These are phyloP conservation scores for Sinotaia quadrata DNA, from an alignment of 2,888 invertebrate genomes.

Conservation along the genomic window DNA sequence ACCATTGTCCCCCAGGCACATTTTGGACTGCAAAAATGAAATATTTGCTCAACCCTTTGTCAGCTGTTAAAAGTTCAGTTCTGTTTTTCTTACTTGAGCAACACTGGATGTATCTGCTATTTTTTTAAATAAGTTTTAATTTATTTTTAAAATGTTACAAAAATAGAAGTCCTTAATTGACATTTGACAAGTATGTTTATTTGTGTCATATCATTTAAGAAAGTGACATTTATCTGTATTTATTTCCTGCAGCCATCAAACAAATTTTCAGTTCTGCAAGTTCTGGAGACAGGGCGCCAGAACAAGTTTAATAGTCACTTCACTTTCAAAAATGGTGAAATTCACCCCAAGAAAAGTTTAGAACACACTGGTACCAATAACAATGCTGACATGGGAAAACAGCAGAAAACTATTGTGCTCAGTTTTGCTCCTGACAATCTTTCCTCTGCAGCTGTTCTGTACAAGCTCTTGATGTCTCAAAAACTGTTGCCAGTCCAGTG, in stretches of 20 bases:
- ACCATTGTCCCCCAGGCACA: too few relatives aligned
- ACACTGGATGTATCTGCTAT: too few relatives aligned
- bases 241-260: conserved; percentile 5
- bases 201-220: too few relatives aligned
- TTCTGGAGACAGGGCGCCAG: conserved; percentile 14
- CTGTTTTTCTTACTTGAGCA: too few relatives aligned
- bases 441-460: conserved; percentile 35
- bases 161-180: too few relatives aligned
- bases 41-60: too few relatives aligned
- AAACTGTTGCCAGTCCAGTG: conserved; percentile 6
- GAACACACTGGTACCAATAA: not conserved
- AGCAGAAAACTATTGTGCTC: conserved; percentile 25
- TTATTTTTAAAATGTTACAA: too few relatives aligned
- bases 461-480: not conserved
- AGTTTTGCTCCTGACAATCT: conserved; percentile 35
- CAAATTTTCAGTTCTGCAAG: not conserved
- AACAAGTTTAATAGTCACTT: conserved; percentile 12
- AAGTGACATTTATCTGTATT: too few relatives aligned
- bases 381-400: not conserved
- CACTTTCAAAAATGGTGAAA: not conserved
- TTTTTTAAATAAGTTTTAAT: too few relatives aligned
- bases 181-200: too few relatives aligned
- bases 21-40: too few relatives aligned
- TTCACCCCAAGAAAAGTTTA: not conserved
- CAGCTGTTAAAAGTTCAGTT: too few relatives aligned